These are phyloP conservation scores for Agonopterix arenella DNA, from an alignment of 2,888 invertebrate genomes.

Conservation along the genomic window DNA sequence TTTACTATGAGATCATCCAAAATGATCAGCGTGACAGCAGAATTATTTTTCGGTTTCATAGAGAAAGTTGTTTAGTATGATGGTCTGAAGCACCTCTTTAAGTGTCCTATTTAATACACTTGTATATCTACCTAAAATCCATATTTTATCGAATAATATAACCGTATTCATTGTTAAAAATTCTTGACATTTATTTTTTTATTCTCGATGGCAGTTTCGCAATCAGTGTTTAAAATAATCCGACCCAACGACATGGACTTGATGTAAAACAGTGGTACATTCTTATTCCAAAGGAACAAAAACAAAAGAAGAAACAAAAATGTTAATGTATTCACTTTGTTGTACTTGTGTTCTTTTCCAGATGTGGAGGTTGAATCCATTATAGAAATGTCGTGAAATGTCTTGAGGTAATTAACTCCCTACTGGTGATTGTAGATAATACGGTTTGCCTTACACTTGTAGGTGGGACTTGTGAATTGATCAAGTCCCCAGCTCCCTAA, in stretches of 20 bases:
- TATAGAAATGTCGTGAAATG: constrained; percentile 74
- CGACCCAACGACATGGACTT: constrained; percentile 56
- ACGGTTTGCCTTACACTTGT: constrained; percentile 50
- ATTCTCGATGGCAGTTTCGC: too few relatives aligned
- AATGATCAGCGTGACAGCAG: too few relatives aligned
- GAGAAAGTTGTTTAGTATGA: too few relatives aligned
- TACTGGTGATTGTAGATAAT: constrained; percentile 73
- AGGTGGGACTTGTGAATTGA: constrained; percentile 32
- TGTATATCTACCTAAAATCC: too few relatives aligned
- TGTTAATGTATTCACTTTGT: constrained; percentile 70
- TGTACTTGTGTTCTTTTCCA: constrained; percentile 78
- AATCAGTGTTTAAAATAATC: too few relatives aligned
- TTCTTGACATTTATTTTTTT: too few relatives aligned
- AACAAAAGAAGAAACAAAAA: constrained; percentile 19
- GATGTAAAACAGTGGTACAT: constrained; percentile 72
- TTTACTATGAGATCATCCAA: too few relatives aligned
- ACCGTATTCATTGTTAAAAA: too few relatives aligned
- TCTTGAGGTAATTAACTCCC: constrained; percentile 76
- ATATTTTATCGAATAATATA: too few relatives aligned
- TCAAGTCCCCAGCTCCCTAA: constrained; percentile 12
- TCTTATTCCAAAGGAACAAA: constrained; percentile 35
- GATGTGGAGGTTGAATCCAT: constrained; percentile 76
- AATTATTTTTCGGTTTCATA: too few relatives aligned
- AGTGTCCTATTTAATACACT: too few relatives aligned
- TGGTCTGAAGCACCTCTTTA: too few relatives aligned